Base-by-base conservation (phyloP, 2,888 invertebrate species). In the Artemia sinica region DNA sequence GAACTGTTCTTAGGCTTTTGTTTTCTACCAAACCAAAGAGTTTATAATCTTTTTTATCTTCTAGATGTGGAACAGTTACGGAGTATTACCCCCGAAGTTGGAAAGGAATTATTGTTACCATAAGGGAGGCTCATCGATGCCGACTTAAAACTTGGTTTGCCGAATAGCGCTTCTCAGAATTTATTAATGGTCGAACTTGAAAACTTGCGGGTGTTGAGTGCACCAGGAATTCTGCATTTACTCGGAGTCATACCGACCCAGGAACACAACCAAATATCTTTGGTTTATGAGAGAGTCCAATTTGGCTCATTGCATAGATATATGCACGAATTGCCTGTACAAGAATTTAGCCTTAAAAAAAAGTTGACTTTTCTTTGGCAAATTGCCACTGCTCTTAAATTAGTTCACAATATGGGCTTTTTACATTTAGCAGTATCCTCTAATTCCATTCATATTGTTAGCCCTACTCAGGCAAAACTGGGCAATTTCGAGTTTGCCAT, bases 401-500 rank as follows among this genome's bases (percentile, higher is more conserved):
- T n/a, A 18, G 14, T 58, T 10, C 58, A 58, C 1, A 58, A 10
- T 9, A 58, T n/a, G 8, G 58, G 58, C 58, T 58, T 14, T 18
- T 18, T 58, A 8, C 58, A 58, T 18, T 18, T 58, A 14, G 58
- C 58, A 8, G 10, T 58, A 8, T 58, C 58, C 58, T 58, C 58
- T 9, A 8, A 58, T 18, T 58, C 58, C 8, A 10, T 58, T 9
- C 58, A 58, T 18, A 14, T 58, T n/a, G 10, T 10, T 58, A 18
- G 58, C 18, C 58, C 58, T 14, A n/a, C n/a, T 18, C 58, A 58
- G 58, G 58, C 58, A 58, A 58, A 58, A n/a, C 18, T 58, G 18
- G 58, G 58, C 8, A 58, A 58, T 58, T n/a, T 58, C 8, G 58
- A 58, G 58, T 58, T 58, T 18, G 58, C 58, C 58, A 58, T 18